These are phyloP conservation scores for Lithophane ornitopus DNA, from an alignment of 2,888 invertebrate species.

Conservation along the genomic window DNA sequence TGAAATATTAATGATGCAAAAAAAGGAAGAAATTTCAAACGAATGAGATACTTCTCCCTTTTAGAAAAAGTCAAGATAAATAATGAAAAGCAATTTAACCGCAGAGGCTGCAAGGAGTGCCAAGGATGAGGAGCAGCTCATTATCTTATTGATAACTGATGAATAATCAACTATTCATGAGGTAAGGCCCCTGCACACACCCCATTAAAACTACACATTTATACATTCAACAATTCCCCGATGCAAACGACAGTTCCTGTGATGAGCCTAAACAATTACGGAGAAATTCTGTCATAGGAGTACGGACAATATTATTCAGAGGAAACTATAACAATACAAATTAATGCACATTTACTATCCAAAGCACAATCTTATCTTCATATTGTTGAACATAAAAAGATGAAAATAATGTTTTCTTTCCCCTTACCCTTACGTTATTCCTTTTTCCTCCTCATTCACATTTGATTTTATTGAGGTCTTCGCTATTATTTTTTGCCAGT, in stretches of 20 bases:
- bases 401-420: constrained; percentile 19
- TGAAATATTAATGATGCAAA: background rate
- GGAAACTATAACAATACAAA: constrained; percentile 26
- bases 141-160: constrained; percentile 4
- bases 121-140: background rate
- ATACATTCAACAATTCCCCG: background rate
- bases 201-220: background rate
- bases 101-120: background rate
- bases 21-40: background rate
- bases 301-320: constrained; percentile 1
- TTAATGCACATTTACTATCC: constrained; percentile 7
- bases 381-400: constrained; percentile 29
- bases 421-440: constrained; percentile 2
- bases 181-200: background rate
- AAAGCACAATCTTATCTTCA: constrained; percentile 19
- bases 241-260: background rate
- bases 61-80: background rate
- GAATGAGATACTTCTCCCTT: background rate
- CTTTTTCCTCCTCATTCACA: constrained; percentile 34
- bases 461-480: constrained; percentile 32
- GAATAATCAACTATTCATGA: constrained; percentile 24
- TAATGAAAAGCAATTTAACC: background rate
- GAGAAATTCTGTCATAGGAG: background rate
- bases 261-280: background rate
- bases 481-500: background rate